phyloP scores from a whole-genome alignment of 2,888 invertebrate species.

The Lithophane semibrunnea region DNA sequence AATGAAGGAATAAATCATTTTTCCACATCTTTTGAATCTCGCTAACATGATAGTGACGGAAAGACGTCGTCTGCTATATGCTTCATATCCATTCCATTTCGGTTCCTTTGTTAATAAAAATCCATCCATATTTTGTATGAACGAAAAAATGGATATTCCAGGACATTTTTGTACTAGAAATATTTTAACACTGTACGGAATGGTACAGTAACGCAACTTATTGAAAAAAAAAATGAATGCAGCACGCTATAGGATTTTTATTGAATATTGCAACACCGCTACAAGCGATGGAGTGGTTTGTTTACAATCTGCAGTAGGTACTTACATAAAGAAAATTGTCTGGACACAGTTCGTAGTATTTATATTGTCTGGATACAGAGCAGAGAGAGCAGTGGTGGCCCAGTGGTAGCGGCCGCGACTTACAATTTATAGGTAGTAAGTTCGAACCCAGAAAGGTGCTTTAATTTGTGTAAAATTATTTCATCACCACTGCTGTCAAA shows the following conservation, averaged over 20 bases:
- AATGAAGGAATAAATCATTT: conserved; percentile 64
- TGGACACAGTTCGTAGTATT: too few species aligned
- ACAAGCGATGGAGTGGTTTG: neutral
- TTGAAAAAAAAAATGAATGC: neutral
- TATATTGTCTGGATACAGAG: neutral
- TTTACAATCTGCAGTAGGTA: neutral
- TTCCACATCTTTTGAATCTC: conserved; percentile 61
- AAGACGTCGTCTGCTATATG: conserved; percentile 53
- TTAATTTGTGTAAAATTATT: too few species aligned
- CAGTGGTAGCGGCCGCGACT: too few species aligned
- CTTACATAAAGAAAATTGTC: neutral
- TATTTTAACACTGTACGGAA: neutral
- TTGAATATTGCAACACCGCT: neutral
- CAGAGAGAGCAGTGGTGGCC: neutral
- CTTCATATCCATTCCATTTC: conserved; percentile 54
- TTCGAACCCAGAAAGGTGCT: too few species aligned
- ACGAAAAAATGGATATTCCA: conserved; percentile 9
- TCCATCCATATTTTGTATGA: conserved; percentile 45
- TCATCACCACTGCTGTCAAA: too few species aligned
- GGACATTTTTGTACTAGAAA: conserved; percentile 6
- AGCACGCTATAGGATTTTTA: neutral
- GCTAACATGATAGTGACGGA: conserved; percentile 53
- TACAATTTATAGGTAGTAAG: too few species aligned
- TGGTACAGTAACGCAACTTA: neutral
- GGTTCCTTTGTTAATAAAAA: conserved; percentile 57